Evolutionary conservation across 2,113 vertebrate genomes (phyloP), one percentile per base, ranked within the genome.

Genomic region (Chaenocephalus aceratus): DNA sequence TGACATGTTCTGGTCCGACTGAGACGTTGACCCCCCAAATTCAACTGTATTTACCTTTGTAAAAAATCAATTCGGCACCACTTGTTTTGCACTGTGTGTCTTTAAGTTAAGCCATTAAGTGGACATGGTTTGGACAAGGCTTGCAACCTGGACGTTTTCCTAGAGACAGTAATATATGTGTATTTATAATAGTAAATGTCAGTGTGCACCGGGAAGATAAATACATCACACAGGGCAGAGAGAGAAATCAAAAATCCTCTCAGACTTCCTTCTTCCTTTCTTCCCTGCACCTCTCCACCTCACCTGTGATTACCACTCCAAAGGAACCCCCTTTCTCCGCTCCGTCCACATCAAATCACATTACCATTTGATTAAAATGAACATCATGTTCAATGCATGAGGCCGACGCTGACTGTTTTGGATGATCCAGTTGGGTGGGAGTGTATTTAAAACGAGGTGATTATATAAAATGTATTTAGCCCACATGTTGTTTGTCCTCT

Each of bases 121-220:
- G 48, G 49, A 44, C 64, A 34, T 62, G 63, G 11, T 71, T 63
- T 56, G 77, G 45, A 41, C 45, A 45, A 54, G 15, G 4, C 45
- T 58, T 72, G 60, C 44, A 16, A 60, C 57, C 48, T 52, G 67
- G 64, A 72, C 34, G 18, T 2, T 6, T 59, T 76, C 82, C 63
- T 45, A 30, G 10, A 58, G 79, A n/a, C 69, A 11, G 46, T 62
- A 81, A 69, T 76, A 71, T 72, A 81, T 81, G 62, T 72, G 66
- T 85, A 87, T 87, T 69, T 60, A 52, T 46, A 61, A 54, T 65
- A 77, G 49, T 53, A 84, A 87, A 87, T 72, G 77, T 77, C 81
- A 67, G 69, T n/a, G 70, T 88, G 87, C 63, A 34, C 23, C 68
- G 46, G 15, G 14, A 59, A 70, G 80, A 89, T 85, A 93, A 88